Base-by-base conservation (phyloP, 2,113 vertebrate species). In the Mormoops blainvillei region DNA sequence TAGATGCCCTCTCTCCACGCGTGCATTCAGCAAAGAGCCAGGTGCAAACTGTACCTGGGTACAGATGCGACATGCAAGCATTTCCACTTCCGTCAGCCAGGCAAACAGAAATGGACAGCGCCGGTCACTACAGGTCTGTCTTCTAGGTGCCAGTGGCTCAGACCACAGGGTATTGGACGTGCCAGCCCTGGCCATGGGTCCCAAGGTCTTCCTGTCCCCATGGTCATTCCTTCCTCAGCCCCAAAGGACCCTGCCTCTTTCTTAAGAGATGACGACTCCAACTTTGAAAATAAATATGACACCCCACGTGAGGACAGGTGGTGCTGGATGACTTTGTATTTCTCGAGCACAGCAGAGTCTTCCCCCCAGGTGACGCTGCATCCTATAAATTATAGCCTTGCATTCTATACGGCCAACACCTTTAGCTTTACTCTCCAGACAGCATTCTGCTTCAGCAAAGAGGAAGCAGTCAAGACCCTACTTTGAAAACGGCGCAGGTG, bases 231-330 rank as follows among this genome's bases (percentile, higher is more conserved):
- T 38, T 10, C 73, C 73, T 63, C 63, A 50, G 61, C 20, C 15
- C 45, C 0, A 9, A 73, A 84, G 65, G 74, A 65, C 20, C 56
- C 74, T 52, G 31, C 43, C 50, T 83, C 48, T 84, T 83, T 58
- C 80, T 58, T 36, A 74, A 80, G 83, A 92, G 89, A 90, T 11
- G 68, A 80, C 19, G 56, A 73, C 38, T 91, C 48, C 54, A 92
- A 77, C 70, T 84, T 26, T 41, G 76, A 94, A 87, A 96, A 94
- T 78, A 91, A 78, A 92, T 91, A 85, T 14, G 12, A 83, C 8
- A 2, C 80, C 2, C 4, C 58, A 50, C 50, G 10, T 1, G 18
- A 82, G 83, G 84, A n/a, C 54, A 87, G 87, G 76, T 48, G 81
- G 76, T 56, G 76, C 61, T 38, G 13, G 87, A 56, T 58, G 71